Percentiles rank a stretch among this genome's conserved stretches.
Conservation (phyloP, 2,888 invertebrate species). For the Acleris holmiana region DNA sequence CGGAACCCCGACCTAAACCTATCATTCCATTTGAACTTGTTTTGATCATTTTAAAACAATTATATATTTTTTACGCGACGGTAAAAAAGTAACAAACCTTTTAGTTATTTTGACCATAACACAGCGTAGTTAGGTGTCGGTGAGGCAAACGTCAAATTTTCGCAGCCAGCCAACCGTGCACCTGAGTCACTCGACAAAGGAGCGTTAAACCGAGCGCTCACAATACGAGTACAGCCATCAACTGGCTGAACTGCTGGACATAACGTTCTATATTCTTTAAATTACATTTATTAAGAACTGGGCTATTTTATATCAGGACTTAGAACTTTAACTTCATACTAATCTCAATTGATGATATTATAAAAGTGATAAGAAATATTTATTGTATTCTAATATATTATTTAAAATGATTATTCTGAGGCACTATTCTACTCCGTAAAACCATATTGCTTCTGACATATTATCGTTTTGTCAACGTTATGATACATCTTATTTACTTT, state of each 20-base stretch:
- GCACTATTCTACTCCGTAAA: no score
- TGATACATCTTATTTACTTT: no score
- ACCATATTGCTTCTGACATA: no score
- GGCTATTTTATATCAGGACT: neutral
- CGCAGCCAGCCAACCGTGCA: conserved; percentile 73
- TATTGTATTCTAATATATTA: no score
- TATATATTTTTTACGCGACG: neutral
- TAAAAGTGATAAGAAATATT: no score
- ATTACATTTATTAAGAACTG: neutral
- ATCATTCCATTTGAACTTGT: neutral
- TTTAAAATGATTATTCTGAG: no score
- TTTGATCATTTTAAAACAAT: neutral
- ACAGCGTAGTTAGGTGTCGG: conserved; percentile 42
- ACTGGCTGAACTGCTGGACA: conserved; percentile 1
- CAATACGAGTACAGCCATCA: conserved; percentile 13
- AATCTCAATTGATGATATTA: no score
- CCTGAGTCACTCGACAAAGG: conserved; percentile 68
- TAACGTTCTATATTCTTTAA: conserved; percentile 1
- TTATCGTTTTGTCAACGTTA: no score
- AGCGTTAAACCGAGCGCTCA: conserved; percentile 63
- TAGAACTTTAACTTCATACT: neutral
- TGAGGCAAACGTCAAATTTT: conserved; percentile 69
- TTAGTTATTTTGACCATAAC: conserved; percentile 34
- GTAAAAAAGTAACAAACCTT: neutral
- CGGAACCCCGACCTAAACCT: no score